These are phyloP conservation scores for Dilophus febrilis DNA, from an alignment of 2,888 invertebrate species.

Conservation along the genomic window DNA sequence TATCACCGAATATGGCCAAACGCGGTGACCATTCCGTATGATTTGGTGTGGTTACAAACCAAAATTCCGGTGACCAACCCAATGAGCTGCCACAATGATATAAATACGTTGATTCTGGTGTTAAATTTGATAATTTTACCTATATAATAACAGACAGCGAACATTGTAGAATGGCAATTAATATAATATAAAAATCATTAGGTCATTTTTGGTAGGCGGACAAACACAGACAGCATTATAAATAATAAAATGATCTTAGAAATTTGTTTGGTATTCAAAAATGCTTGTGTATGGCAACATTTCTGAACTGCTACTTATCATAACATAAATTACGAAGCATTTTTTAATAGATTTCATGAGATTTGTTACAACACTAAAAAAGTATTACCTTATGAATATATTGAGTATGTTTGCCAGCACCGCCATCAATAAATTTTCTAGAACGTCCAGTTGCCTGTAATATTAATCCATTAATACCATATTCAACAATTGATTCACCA, in stretches of 20 bases:
- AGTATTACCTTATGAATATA: slow-evolving; percentile 72
- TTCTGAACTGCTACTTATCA: too few species aligned
- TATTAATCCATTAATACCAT: slow-evolving; percentile 45
- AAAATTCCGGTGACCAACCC: slow-evolving; percentile 71
- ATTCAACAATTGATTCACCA: slow-evolving; percentile 50
- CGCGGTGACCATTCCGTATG: slow-evolving; percentile 57
- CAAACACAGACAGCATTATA: background rate
- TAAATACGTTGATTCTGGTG: slow-evolving; percentile 47
- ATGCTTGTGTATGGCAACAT: too few species aligned
- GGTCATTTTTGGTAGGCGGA: background rate
- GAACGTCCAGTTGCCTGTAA: slow-evolving; percentile 38
- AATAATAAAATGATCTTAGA: too few species aligned
- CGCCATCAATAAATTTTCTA: slow-evolving; percentile 58
- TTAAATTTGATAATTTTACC: slow-evolving; percentile 37
- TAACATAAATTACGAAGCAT: too few species aligned
- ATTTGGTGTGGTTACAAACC: slow-evolving; percentile 53
- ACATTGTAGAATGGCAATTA: background rate
- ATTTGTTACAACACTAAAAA: too few species aligned
- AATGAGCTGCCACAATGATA: slow-evolving; percentile 64
- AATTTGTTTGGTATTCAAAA: too few species aligned
- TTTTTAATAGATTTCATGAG: too few species aligned
- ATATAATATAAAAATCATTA: background rate
- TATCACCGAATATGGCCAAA: slow-evolving; percentile 80
- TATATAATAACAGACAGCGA: slow-evolving; percentile 7
- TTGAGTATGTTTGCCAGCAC: slow-evolving; percentile 40